Evolutionary conservation across 2,113 vertebrate species (phyloP).

Genomic region (Mugil cephalus): DNA sequence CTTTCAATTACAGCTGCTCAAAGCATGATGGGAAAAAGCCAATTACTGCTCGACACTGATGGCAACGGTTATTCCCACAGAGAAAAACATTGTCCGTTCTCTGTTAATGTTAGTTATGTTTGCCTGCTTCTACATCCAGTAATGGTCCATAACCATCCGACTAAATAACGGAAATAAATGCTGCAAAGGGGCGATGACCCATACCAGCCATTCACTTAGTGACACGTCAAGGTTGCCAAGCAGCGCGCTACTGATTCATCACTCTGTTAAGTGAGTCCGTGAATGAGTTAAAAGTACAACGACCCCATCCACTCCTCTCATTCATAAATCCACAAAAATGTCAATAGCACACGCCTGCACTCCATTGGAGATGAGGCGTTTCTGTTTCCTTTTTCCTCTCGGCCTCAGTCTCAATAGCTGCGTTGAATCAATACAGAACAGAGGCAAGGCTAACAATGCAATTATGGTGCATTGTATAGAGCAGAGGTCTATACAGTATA

Average conservation of each 20-base stretch:
- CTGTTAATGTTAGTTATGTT: not conserved
- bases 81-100: not conserved
- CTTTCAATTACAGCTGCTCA: too few species aligned
- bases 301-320: conserved; percentile 6
- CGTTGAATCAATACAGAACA: conserved; percentile 35
- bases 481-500: not conserved
- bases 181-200: not conserved
- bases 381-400: conserved; percentile 9
- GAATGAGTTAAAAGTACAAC: conserved; percentile 26
- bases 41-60: too few species aligned
- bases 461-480: conserved; percentile 8
- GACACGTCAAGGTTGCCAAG: not conserved
- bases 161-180: conserved; percentile 3
- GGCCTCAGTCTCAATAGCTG: conserved; percentile 16
- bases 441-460: not conserved
- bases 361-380: conserved; percentile 15
- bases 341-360: conserved; percentile 26
- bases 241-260: conserved; percentile 19
- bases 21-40: too few species aligned
- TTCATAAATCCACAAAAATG: conserved; percentile 33
- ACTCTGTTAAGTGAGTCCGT: conserved; percentile 21
- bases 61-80: too few species aligned
- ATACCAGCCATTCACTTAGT: conserved; percentile 9
- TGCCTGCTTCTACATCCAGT: not conserved
- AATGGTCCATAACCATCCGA: not conserved